These are phyloP conservation scores for Ataeniobius toweri DNA, from an alignment of 2,797 vertebrate genomes.

Conservation along the genomic window DNA sequence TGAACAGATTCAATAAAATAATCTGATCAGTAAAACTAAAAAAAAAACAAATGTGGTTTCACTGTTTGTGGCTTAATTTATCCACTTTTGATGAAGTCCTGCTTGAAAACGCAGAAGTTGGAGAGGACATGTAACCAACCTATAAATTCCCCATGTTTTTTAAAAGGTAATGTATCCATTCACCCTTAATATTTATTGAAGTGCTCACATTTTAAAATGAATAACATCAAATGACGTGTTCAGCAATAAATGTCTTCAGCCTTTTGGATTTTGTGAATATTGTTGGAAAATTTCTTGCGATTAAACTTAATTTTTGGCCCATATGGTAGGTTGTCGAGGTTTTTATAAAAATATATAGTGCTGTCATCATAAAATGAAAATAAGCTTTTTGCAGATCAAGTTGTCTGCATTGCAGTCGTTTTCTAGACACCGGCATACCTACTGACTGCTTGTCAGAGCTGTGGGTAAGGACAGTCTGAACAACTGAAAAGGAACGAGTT, in stretches of 20 bases:
- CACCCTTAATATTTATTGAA: not conserved
- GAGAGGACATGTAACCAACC: not conserved
- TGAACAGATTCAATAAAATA: not conserved
- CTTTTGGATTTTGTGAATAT: not conserved
- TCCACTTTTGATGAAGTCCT: not conserved
- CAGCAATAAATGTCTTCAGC: not conserved
- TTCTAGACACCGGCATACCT: not conserved
- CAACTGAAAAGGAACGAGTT: too few relatives aligned
- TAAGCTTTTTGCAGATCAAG: not conserved
- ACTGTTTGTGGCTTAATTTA: not conserved
- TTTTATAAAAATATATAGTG: not conserved
- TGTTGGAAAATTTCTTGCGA: not conserved
- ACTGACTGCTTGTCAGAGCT: not conserved
- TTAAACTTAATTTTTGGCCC: not conserved
- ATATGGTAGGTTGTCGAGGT: not conserved
- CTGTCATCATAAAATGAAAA: not conserved
- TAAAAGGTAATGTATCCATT: slow-evolving; percentile 1
- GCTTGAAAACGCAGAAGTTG: not conserved
- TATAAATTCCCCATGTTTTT: not conserved
- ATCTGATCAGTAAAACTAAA: too few relatives aligned
- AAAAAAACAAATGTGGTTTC: not conserved
- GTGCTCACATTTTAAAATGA: not conserved
- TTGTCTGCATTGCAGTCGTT: not conserved
- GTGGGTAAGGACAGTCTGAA: too few relatives aligned
- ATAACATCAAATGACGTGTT: too few relatives aligned